Evolutionary conservation across 2,797 vertebrate species (phyloP), one percentile per base, ranked within the genome.

Genomic region (Pteropus rufus): DNA sequence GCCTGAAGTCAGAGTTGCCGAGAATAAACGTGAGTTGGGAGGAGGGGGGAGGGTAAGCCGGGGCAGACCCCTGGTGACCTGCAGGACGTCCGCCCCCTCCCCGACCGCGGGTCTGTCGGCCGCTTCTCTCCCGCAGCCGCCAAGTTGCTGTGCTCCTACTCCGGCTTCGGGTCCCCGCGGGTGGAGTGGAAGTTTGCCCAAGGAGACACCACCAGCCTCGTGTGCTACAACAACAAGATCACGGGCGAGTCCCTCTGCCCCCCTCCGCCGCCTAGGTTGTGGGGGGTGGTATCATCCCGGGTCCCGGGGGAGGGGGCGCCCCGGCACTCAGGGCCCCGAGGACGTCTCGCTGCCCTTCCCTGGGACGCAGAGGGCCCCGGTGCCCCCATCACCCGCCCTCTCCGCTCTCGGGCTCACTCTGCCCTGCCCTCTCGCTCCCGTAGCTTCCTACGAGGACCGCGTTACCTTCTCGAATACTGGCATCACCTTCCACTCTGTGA

Each of bases 121-220:
- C 24, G 29, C 14, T 2, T 29, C 6, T n/a, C 64, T 46, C 62
- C 95, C 89, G 39, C 92, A 99, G 99, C 97, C 0, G 93, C 62
- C 21, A 99, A 98, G 49, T 90, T 99, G 10, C 90, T 73, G 4
- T 99, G 99, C 95, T 0, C 15, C 0, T 95, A 98, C 97, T 16
- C 98, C 0, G 98, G 99, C 95, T 98, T 99, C 89, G 97, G 91
- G 5, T 5, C 18, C 0, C 91, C 98, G 31, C 98, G 99, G 69
- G 91, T 99, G 56, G 99, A 99, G 97, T 99, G 99, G 99, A 99
- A 99, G 80, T 99, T 99, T 80, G 97, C 95, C 3, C 93, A 98
- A 46, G 23, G 88, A 0, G 96, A 94, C 41, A 98, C 97, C 0
- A 98, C 99, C 0, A 94, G 98, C 52, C 98, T 99, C 1, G 98